Conservation (phyloP, 2,113 vertebrate genomes). For the Coturnix japonica region DNA sequence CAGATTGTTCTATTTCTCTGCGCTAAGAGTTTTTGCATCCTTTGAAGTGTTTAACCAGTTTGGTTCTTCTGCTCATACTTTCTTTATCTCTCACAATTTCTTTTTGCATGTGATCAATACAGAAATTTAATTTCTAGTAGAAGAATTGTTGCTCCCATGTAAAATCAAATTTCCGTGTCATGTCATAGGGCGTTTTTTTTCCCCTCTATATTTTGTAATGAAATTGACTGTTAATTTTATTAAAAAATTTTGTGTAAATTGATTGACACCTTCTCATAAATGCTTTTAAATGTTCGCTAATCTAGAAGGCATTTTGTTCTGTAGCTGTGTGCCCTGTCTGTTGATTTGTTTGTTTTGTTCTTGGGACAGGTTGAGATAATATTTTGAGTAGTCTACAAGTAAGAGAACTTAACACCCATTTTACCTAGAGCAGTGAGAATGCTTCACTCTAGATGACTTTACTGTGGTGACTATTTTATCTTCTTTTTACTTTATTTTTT, state of each 20-base stretch:
- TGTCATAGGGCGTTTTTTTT: background rate
- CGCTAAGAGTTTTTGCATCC: background rate
- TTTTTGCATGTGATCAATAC: background rate
- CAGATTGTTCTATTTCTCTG: background rate
- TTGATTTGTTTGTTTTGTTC: background rate
- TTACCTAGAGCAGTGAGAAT: background rate
- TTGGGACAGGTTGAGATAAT: background rate
- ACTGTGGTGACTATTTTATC: background rate
- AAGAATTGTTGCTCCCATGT: background rate
- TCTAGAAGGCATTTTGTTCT: background rate
- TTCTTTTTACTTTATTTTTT: background rate
- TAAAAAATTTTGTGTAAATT: fast-evolving
- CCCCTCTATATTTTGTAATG: background rate
- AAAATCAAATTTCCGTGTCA: background rate
- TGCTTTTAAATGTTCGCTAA: background rate
- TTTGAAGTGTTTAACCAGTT: background rate
- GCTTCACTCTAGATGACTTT: background rate
- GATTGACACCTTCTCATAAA: background rate
- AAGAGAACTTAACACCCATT: background rate
- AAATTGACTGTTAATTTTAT: background rate
- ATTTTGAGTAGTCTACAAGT: background rate
- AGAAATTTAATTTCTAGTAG: background rate
- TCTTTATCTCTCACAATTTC: background rate
- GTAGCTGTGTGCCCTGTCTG: background rate
- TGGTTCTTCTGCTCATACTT: fast-evolving